These are phyloP conservation scores for Glyptemys insculpta DNA, from an alignment of 2,797 vertebrate genomes.

Conservation along the genomic window DNA sequence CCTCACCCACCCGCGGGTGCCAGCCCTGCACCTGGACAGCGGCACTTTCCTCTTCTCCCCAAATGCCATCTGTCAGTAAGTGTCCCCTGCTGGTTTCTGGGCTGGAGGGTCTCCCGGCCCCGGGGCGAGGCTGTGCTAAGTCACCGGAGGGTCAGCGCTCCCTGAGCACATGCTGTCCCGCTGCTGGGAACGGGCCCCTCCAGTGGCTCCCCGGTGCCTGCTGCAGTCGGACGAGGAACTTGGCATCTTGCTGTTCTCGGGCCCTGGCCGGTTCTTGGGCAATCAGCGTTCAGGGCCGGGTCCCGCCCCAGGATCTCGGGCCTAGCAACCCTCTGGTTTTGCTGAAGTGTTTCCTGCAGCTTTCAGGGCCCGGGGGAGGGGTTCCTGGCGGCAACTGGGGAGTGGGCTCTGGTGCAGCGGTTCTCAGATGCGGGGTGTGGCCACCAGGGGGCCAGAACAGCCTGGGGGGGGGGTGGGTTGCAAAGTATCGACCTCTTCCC, in stretches of 20 bases:
- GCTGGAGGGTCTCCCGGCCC: neutral
- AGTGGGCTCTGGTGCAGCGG: neutral
- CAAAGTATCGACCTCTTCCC: too few relatives aligned
- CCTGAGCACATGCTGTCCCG: neutral
- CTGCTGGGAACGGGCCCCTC: too few relatives aligned
- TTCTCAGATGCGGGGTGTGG: too few relatives aligned
- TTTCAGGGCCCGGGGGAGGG: too few relatives aligned
- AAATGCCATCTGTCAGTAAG: slow-evolving; percentile 93
- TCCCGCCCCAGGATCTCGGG: neutral
- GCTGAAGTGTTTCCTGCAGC: neutral
- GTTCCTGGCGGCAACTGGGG: neutral
- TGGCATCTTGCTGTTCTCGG: neutral
- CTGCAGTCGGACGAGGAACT: neutral
- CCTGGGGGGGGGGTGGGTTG: too few relatives aligned
- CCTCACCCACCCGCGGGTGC: slow-evolving; percentile 82
- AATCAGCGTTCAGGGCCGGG: neutral
- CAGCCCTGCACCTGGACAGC: slow-evolving; percentile 84
- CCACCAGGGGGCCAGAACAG: too few relatives aligned
- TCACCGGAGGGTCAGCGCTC: too few relatives aligned
- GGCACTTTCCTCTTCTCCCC: slow-evolving; percentile 89
- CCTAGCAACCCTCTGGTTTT: neutral
- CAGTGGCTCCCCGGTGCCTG: neutral
- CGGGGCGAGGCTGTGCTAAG: too few relatives aligned
- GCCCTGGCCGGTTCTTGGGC: neutral
- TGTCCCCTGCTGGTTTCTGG: slow-evolving; percentile 8